Percentiles rank a stretch among this genome's conserved stretches.
Evolutionary conservation across 2,797 vertebrate species (phyloP).

Genomic region (Pogonophryne albipinna): DNA sequence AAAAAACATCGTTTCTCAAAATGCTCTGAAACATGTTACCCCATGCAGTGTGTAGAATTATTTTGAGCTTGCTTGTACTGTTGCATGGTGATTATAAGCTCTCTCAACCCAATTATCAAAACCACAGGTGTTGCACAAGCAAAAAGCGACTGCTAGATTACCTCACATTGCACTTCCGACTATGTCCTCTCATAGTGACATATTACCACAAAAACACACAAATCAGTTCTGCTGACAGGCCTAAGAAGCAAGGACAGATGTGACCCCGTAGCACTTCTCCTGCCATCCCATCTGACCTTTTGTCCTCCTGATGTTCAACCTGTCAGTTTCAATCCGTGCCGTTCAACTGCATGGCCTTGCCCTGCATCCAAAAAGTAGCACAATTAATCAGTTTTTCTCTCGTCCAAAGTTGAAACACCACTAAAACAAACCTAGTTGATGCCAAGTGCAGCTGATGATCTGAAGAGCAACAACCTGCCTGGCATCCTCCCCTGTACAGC

Average conservation of each 20-base stretch:
- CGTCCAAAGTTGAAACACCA: slow-evolving; percentile 14
- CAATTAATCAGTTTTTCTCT: neutral
- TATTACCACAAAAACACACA: neutral
- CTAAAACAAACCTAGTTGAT: slow-evolving; percentile 48
- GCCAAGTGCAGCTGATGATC: slow-evolving; percentile 37
- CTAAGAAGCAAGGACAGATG: neutral
- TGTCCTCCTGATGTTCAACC: neutral
- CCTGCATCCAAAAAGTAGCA: neutral
- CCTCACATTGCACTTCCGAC: neutral
- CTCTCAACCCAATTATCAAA: neutral
- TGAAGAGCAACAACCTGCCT: slow-evolving; percentile 48
- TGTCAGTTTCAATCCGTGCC: neutral
- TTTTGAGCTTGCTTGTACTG: slow-evolving; percentile 7
- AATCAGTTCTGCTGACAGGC: slow-evolving; percentile 6
- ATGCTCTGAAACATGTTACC: slow-evolving; percentile 12
- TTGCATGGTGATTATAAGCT: neutral
- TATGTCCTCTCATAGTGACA: neutral
- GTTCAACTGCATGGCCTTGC: neutral
- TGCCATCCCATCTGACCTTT: neutral
- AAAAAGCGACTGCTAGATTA: neutral
- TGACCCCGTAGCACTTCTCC: slow-evolving; percentile 2
- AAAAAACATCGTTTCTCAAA: neutral
- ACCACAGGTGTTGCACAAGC: slow-evolving; percentile 16
- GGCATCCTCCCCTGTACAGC: slow-evolving; percentile 36
- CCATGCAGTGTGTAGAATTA: neutral